Evolutionary conservation across 1,140 invertebrate genomes (phyloP), one percentile per base, ranked within the genome.

Genomic region (Pseudomyrmex flavicornis): DNA sequence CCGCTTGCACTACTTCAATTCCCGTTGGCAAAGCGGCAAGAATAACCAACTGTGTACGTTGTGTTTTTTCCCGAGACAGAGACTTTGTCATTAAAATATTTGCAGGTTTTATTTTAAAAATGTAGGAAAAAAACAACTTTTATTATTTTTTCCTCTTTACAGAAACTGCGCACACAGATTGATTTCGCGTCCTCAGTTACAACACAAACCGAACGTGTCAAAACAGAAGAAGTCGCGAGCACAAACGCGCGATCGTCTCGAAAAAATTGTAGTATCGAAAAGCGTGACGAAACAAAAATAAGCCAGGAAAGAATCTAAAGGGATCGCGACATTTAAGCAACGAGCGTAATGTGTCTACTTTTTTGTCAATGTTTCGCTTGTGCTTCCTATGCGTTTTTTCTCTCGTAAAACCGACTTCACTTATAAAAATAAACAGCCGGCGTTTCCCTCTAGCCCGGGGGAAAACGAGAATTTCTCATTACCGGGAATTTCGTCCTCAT

Each of bases 381-480:
- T 44, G 46, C 48, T 52, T 13, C 44, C 22, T 74, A 3, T 26
- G 26, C 46, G 17, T 17, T 46, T 26, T 50, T 26, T 58, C 56
- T 59, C 4, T 65, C 50, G n/a, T 35, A 35, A 35, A 48, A 26
- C 52, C 10, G 17, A 46, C 20, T 15, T 69, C 48, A 62, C 56
- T 83, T 70, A 85, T 83, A 74, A 76, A 68, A 75, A 66, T 58
- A 68, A 73, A 85, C 50, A 83, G 35, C 76, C 76, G 15, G 59
- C 76, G 54, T 80, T 80, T 61, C 22, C 22, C 66, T 22, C 66
- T 17, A 17, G 54, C 46, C 46, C 15, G 66, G 2, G 66, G 66
- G 54, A 79, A 80, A 80, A 80, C 66, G 76, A 80, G 76, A 80
- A 80, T 80, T 80, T 80, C 66, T 72, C 76, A 79, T 79, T 79